Conservation (phyloP, 2,113 vertebrate species). For the mouse (Mus musculus) region GRCm39 chr1:69050501-69051000, state of each 20-base stretch:
- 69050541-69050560: neutral
- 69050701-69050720: conserved; percentile 2
- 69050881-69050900: neutral
- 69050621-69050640: neutral
- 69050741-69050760: neutral
- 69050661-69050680: neutral
- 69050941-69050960: neutral
- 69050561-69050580: neutral
- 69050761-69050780: neutral
- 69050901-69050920: neutral
- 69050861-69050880: neutral
- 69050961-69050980: neutral
- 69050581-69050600: fast-evolving
- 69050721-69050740: neutral
- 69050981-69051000: neutral
- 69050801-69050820: neutral
- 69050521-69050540: conserved; percentile 23
- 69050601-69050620: neutral
- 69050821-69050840: neutral
- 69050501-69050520: neutral
- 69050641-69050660: neutral
- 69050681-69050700: neutral
- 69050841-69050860: neutral
- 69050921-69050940: neutral
- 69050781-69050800: neutral